These are phyloP conservation scores for Vulpes ferrilata DNA, from an alignment of 2,113 vertebrate species.

Conservation along the genomic window DNA sequence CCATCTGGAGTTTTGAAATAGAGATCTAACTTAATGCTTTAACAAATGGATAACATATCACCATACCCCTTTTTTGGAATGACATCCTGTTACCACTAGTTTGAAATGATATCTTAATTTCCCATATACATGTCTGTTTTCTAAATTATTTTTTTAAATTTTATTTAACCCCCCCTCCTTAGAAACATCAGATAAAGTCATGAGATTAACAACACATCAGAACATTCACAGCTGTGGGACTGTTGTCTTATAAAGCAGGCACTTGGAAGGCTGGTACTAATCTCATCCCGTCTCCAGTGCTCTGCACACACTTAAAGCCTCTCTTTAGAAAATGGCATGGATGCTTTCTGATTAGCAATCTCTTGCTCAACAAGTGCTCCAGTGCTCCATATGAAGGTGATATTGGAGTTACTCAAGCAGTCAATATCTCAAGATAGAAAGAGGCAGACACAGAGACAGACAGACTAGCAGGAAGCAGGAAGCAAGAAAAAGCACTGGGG, in stretches of 20 bases:
- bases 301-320: background rate
- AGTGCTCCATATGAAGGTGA: constrained; percentile 57
- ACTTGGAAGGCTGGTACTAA: constrained; percentile 24
- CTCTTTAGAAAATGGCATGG: constrained; percentile 60
- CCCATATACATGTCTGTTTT: background rate
- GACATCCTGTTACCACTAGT: background rate
- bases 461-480: background rate
- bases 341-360: constrained; percentile 43
- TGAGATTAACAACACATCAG: constrained; percentile 24
- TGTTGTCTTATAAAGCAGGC: constrained; percentile 28
- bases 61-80: background rate
- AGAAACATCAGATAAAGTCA: constrained; percentile 38
- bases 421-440: background rate
- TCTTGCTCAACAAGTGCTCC: constrained; percentile 57
- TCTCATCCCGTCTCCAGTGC: background rate
- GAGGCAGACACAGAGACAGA: background rate
- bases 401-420: constrained; percentile 29
- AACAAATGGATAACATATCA: background rate
- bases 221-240: background rate
- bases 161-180: background rate
- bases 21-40: background rate
- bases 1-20: background rate
- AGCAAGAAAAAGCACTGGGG: background rate
- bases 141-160: background rate
- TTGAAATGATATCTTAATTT: constrained; percentile 17